Evolutionary conservation across 1,140 invertebrate genomes (phyloP).

Genomic region (Neodiprion lecontei): DNA sequence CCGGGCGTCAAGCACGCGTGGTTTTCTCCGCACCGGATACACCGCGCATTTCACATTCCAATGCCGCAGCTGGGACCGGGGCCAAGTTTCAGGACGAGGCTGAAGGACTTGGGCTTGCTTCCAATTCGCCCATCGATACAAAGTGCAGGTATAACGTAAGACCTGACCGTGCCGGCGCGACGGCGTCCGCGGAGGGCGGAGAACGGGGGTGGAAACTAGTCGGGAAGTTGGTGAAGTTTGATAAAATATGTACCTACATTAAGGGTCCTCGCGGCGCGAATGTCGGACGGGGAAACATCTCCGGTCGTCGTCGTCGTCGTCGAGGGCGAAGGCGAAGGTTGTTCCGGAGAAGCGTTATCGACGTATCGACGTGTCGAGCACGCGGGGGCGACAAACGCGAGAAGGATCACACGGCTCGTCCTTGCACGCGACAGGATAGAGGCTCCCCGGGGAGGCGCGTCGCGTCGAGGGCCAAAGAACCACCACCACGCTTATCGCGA

Average conservation of each 20-base stretch:
- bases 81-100: too few relatives aligned
- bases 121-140: too few relatives aligned
- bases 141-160: too few relatives aligned
- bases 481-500: background rate
- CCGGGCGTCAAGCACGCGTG: too few relatives aligned
- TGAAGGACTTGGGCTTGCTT: too few relatives aligned
- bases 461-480: background rate
- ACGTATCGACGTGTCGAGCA: constrained; percentile 6
- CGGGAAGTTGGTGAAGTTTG: background rate
- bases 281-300: background rate
- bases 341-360: background rate
- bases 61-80: too few relatives aligned
- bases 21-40: too few relatives aligned
- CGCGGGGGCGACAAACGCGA: background rate
- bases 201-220: too few relatives aligned
- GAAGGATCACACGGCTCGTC: background rate
- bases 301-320: too few relatives aligned
- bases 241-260: constrained; percentile 5
- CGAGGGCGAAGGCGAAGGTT: background rate
- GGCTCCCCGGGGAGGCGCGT: background rate
- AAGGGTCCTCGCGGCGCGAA: background rate
- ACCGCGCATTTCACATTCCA: too few relatives aligned
- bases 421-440: constrained; percentile 6
- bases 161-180: too few relatives aligned
- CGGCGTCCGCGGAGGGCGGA: too few relatives aligned